Conservation (phyloP, 2,113 vertebrate species). For the Ptilorrhoa leucosticta region DNA sequence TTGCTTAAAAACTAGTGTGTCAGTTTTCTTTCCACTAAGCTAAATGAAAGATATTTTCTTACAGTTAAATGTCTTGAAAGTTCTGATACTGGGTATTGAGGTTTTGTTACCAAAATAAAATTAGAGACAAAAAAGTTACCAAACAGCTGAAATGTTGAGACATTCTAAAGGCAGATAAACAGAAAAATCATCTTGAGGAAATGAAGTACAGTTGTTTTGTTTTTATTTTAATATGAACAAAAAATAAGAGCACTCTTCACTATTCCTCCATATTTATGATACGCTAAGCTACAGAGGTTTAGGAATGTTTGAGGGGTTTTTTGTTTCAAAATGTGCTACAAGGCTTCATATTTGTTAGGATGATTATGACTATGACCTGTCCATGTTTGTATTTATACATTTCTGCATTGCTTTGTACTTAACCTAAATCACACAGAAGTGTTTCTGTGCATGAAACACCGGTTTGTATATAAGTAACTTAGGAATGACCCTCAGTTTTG, state of each 20-base stretch:
- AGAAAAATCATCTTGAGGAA: not conserved
- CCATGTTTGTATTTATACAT: not conserved
- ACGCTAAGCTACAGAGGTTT: not conserved
- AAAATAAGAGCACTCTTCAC: not conserved
- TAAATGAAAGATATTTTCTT: not conserved
- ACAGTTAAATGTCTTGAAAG: not conserved
- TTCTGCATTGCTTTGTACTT: not conserved
- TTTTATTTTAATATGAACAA: not conserved
- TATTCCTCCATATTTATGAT: not conserved
- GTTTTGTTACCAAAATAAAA: not conserved
- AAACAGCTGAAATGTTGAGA: not conserved
- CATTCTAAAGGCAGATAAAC: not conserved
- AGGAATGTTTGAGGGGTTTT: not conserved
- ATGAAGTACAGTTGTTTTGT: not conserved
- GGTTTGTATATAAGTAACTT: not conserved
- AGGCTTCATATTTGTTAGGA: not conserved
- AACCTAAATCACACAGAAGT: not conserved
- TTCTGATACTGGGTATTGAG: not conserved
- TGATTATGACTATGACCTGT: not conserved
- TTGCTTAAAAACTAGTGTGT: not conserved
- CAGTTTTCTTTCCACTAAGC: not conserved
- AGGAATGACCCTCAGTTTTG: not conserved
- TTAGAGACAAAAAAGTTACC: not conserved
- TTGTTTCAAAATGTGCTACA: not conserved
- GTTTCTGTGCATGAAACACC: not conserved